A percentile compares a stretch with the other conserved stretches of the same genome.
Evolutionary conservation across 2,113 vertebrate species (phyloP).

Genomic region (Sapayoa aenigma): DNA sequence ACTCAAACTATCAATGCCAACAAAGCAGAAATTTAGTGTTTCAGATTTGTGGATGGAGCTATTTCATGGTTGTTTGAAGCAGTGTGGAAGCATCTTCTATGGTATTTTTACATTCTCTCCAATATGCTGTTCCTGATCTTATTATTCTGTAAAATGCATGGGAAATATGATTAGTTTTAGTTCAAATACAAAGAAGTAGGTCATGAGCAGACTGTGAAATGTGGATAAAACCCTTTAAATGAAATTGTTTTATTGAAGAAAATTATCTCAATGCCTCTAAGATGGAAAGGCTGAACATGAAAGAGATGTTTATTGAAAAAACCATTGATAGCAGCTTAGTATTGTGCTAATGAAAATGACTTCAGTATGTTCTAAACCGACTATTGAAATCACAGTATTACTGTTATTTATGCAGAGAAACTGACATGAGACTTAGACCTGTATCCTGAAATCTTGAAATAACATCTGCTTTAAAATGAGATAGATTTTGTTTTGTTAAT

Average conservation of each 20-base stretch:
- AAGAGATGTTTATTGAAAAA: background rate
- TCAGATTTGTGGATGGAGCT: background rate
- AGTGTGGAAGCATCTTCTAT: background rate
- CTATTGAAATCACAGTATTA: background rate
- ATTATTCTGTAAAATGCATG: constrained; percentile 5
- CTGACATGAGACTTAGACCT: background rate
- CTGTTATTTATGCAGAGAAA: background rate
- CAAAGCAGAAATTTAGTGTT: background rate
- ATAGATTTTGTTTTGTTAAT: background rate
- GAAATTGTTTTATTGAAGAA: constrained; percentile 20
- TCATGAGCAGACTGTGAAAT: constrained; percentile 40
- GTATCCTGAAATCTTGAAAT: background rate
- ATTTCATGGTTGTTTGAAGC: background rate
- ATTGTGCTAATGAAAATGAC: background rate
- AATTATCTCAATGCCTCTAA: background rate
- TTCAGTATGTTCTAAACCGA: background rate
- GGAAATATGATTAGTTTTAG: constrained; percentile 29
- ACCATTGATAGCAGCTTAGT: background rate
- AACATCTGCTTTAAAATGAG: background rate
- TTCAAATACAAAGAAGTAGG: constrained; percentile 46
- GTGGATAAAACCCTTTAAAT: constrained; percentile 36
- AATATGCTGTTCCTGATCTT: background rate
- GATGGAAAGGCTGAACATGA: background rate
- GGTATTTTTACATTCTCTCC: background rate
- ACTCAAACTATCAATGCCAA: background rate